phyloP scores from a whole-genome alignment of 2,888 invertebrate genomes.

The Lepetodrilus schrolli region DNA sequence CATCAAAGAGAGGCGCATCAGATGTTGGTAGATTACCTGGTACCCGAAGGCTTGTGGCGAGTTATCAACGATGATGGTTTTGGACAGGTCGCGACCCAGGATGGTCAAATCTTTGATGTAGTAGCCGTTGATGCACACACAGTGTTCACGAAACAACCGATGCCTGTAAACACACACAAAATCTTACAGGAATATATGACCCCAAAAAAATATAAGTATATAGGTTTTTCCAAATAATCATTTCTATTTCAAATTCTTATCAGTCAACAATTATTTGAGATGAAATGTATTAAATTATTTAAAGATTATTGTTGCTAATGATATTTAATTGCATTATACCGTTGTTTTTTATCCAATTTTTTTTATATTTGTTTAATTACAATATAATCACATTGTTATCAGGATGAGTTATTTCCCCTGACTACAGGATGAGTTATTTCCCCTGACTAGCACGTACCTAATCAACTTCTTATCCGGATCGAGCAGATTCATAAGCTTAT shows the following conservation, averaged over 20 bases:
- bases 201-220: neutral
- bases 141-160: slow-evolving; percentile 94
- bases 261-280: neutral
- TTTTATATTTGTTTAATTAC: too few relatives aligned
- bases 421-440: too few relatives aligned
- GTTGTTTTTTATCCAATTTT: too few relatives aligned
- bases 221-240: neutral
- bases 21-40: slow-evolving; percentile 81
- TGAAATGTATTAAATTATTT: neutral
- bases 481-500: slow-evolving; percentile 91
- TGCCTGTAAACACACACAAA: slow-evolving; percentile 75
- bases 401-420: too few relatives aligned
- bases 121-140: slow-evolving; percentile 94
- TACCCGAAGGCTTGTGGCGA: slow-evolving; percentile 95
- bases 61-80: slow-evolving; percentile 90
- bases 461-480: slow-evolving; percentile 92
- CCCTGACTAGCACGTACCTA: slow-evolving; percentile 81
- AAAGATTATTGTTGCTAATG: too few relatives aligned
- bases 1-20: too few relatives aligned
- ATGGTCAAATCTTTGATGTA: slow-evolving; percentile 96
- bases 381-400: too few relatives aligned
- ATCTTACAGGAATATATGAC: neutral
- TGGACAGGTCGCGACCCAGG: slow-evolving; percentile 91
- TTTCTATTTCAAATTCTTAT: neutral
- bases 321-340: too few relatives aligned